Evolutionary conservation across 23 tunicate species (phyloP).

Genomic region (Trididemnum miniatum): DNA sequence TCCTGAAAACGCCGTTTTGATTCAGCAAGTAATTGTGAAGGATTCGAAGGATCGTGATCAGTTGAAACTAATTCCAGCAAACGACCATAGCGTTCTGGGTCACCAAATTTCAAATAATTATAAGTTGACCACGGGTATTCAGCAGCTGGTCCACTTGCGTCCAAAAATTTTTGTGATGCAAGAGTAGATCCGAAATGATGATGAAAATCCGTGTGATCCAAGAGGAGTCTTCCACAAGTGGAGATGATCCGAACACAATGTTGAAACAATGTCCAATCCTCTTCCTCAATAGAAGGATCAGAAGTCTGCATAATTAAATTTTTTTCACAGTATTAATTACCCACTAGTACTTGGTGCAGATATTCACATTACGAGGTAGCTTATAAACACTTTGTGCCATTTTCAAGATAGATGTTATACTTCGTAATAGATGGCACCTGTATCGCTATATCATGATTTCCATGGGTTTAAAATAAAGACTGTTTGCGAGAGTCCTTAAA

Average conservation of each 20-base stretch:
- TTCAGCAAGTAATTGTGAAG: conserved; percentile 37
- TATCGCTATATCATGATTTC: too few relatives aligned
- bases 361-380: too few relatives aligned
- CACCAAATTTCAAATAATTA: conserved; percentile 58
- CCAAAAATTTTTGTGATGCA: neutral
- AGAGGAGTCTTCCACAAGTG: conserved; percentile 77
- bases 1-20: conserved; percentile 60
- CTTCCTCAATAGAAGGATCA: conserved; percentile 36
- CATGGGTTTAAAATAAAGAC: too few relatives aligned
- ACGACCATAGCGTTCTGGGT: conserved; percentile 26
- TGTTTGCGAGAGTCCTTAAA: too few relatives aligned
- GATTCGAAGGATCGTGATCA: conserved; percentile 24
- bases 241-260: conserved; percentile 77
- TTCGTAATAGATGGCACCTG: too few relatives aligned
- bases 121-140: conserved; percentile 58
- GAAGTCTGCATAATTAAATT: too few relatives aligned
- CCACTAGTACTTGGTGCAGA: too few relatives aligned
- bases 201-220: conserved; percentile 43
- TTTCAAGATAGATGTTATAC: too few relatives aligned
- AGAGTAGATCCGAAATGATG: conserved; percentile 42
- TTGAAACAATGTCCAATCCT: conserved; percentile 84
- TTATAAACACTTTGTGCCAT: too few relatives aligned
- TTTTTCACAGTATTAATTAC: too few relatives aligned
- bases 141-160: conserved; percentile 7
- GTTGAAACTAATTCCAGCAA: conserved; percentile 51